Conservation (phyloP, 2,113 vertebrate species). For the Salvelinus fontinalis region DNA sequence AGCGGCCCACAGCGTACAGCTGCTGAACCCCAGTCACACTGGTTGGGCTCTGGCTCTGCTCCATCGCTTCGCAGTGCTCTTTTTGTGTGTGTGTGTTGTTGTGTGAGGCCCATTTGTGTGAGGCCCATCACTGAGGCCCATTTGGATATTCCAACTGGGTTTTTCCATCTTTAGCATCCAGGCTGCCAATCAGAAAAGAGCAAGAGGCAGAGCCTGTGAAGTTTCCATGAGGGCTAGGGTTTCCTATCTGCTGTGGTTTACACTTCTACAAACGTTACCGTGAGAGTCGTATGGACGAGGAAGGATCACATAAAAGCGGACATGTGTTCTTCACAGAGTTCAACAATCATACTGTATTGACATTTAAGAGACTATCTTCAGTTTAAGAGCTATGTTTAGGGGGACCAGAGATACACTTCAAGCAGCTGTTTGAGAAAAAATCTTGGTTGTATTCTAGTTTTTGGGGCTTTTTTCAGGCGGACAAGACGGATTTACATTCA, state of each 20-base stretch:
- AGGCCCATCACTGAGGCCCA: slow-evolving; percentile 35
- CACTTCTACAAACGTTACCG: slow-evolving; percentile 14
- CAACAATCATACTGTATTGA: neutral
- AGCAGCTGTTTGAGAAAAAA: neutral
- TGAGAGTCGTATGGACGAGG: neutral
- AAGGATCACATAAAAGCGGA: neutral
- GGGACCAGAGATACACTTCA: neutral
- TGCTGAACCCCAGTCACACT: slow-evolving; percentile 38
- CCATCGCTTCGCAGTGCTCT: slow-evolving; percentile 43
- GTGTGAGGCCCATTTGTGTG: slow-evolving; percentile 4
- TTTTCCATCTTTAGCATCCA: slow-evolving; percentile 5
- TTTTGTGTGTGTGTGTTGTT: too few species aligned
- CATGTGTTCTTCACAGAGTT: neutral
- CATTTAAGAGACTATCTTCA: neutral
- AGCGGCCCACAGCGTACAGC: slow-evolving; percentile 47
- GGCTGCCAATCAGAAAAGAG: slow-evolving; percentile 14
- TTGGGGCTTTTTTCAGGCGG: neutral
- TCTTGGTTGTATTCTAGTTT: neutral
- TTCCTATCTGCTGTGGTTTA: slow-evolving; percentile 2
- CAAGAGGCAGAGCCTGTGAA: slow-evolving; percentile 30
- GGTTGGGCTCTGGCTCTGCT: slow-evolving; percentile 43
- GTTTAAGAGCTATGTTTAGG: neutral
- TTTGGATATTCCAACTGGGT: slow-evolving; percentile 32
- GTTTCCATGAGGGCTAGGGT: slow-evolving; percentile 35
- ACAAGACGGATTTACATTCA: slow-evolving; percentile 32